These are phyloP conservation scores for Drosophila nr. medialis DNA, from an alignment of 2,888 invertebrate genomes.

Conservation along the genomic window DNA sequence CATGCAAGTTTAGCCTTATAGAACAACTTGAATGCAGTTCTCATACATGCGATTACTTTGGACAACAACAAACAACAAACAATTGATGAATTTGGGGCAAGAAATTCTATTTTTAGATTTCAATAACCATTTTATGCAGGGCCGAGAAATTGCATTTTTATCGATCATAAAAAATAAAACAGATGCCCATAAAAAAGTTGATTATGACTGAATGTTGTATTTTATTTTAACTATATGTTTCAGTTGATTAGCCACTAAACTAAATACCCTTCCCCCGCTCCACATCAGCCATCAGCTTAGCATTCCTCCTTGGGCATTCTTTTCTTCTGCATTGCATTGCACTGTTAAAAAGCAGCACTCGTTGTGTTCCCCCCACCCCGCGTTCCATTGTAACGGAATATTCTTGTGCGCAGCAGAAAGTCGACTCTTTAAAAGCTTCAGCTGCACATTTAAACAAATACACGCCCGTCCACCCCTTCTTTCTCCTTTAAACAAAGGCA, in stretches of 20 bases:
- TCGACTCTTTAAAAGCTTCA: conserved; percentile 40
- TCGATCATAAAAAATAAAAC: background rate
- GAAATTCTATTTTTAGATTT: background rate
- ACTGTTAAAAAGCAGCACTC: conserved; percentile 6
- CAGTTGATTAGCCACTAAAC: conserved; percentile 28
- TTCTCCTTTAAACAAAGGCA: conserved; percentile 28
- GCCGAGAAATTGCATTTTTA: background rate
- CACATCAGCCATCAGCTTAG: background rate
- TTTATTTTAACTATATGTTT: background rate
- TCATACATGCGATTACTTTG: background rate
- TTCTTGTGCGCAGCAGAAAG: background rate
- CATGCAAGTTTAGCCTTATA: conserved; percentile 35
- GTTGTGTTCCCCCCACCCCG: conserved; percentile 1
- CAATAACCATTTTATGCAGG: background rate
- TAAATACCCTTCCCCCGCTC: background rate
- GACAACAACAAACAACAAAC: background rate
- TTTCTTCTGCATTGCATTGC: conserved; percentile 17
- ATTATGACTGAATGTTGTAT: background rate
- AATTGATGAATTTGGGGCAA: conserved; percentile 12
- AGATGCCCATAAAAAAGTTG: background rate
- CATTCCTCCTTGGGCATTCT: conserved; percentile 20
- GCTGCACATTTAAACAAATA: conserved; percentile 45
- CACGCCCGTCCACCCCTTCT: background rate
- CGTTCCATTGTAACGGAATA: conserved; percentile 37
- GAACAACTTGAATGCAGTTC: conserved; percentile 8